Conservation (phyloP, 2,113 vertebrate species). For the Leucopsar rothschildi region DNA sequence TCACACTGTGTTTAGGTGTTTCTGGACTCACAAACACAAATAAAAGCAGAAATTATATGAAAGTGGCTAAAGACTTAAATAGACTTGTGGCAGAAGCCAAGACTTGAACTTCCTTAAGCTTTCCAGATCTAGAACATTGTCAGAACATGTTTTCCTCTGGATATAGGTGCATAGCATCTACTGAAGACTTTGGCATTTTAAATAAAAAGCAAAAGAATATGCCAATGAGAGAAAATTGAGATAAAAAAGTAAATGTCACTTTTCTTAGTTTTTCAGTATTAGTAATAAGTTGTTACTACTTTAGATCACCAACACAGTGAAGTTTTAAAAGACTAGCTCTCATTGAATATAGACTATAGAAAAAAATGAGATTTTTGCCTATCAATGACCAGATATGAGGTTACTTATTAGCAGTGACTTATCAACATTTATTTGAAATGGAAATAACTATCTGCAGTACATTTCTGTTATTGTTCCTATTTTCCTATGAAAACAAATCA, state of each 20-base stretch:
- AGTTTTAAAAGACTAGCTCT: not conserved
- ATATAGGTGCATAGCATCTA: not conserved
- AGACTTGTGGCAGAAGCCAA: not conserved
- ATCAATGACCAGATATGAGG: not conserved
- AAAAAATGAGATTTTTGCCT: not conserved
- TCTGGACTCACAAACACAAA: not conserved
- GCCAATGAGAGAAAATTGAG: not conserved
- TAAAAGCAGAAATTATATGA: not conserved
- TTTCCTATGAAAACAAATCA: conserved; percentile 45
- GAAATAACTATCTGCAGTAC: not conserved
- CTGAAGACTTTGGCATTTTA: not conserved
- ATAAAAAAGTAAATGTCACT: accelerated
- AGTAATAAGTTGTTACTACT: not conserved
- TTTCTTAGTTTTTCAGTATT: not conserved
- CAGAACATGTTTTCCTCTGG: not conserved
- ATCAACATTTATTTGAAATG: not conserved
- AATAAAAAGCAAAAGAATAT: not conserved
- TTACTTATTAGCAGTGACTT: not conserved
- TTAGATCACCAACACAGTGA: not conserved
- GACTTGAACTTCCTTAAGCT: not conserved
- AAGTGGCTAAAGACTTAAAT: not conserved
- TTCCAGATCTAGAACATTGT: not conserved
- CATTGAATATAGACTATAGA: not conserved
- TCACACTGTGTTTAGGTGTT: not conserved
- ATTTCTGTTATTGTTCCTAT: not conserved